These are phyloP conservation scores for Paramormyrops hopkinsi DNA, from an alignment of 2,797 vertebrate species.

Conservation along the genomic window DNA sequence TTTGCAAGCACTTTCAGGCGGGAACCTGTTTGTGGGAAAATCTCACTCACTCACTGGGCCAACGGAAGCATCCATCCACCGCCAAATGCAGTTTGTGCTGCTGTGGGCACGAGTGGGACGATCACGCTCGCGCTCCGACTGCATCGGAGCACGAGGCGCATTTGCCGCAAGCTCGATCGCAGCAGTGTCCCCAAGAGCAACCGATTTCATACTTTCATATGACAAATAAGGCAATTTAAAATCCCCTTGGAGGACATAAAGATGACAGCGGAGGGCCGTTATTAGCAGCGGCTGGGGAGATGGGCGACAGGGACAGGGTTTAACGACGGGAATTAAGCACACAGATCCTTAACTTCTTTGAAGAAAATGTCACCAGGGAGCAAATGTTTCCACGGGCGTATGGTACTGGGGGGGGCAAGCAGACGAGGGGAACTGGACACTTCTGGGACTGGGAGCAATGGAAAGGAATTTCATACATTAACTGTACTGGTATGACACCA, in stretches of 20 bases:
- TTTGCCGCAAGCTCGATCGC: not conserved
- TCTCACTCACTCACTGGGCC: not conserved
- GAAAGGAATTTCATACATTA: not conserved
- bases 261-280: not conserved
- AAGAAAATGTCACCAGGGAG: slow-evolving; percentile 19
- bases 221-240: slow-evolving; percentile 15
- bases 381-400: slow-evolving; percentile 14
- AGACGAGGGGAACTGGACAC: not conserved
- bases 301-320: not conserved
- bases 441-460: not conserved
- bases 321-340: slow-evolving; percentile 3
- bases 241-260: not conserved
- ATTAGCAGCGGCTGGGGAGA: not conserved
- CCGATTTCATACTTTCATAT: not conserved
- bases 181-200: not conserved
- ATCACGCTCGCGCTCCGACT: not conserved
- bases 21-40: not conserved
- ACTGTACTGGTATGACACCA: not conserved
- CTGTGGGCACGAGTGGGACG: not conserved
- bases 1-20: not conserved
- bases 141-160: not conserved
- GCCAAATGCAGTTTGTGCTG: not conserved
- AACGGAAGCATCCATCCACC: not conserved
- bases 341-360: not conserved
- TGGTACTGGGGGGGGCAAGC: not conserved